These are phyloP conservation scores for Chydorus sphaericus DNA, from an alignment of 2,888 invertebrate genomes.

Conservation along the genomic window DNA sequence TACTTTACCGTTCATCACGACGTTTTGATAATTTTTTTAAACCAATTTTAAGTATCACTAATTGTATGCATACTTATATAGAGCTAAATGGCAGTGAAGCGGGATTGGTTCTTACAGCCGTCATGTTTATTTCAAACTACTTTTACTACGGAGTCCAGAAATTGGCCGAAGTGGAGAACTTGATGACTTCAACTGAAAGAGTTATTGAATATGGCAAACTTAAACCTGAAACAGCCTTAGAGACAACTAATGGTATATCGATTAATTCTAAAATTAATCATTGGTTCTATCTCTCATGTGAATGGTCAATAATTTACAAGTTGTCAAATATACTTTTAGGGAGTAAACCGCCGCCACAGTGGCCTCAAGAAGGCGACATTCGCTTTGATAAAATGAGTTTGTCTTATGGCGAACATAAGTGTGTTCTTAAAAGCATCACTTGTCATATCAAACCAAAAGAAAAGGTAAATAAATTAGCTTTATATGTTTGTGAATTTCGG, in stretches of 20 bases:
- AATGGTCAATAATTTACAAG: no score
- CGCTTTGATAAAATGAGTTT: no score
- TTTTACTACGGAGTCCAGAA: conserved; percentile 78
- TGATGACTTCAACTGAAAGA: conserved; percentile 46
- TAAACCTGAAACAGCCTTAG: conserved; percentile 49
- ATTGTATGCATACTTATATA: no score
- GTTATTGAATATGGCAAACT: conserved; percentile 50
- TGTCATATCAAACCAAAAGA: conserved; percentile 31
- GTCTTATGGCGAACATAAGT: conserved; percentile 30
- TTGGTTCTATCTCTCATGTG: no score
- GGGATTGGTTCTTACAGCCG: conserved; percentile 25
- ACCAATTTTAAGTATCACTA: not conserved
- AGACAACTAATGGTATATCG: conserved; percentile 21
- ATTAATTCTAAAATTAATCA: no score
- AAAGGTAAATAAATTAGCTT: conserved; percentile 26
- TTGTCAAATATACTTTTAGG: no score
- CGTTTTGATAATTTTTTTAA: not conserved
- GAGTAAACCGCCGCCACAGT: no score
- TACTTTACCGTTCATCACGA: not conserved
- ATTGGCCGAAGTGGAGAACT: conserved; percentile 72
- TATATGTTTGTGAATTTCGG: not conserved
- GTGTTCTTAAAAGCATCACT: conserved; percentile 30
- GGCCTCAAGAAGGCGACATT: no score
- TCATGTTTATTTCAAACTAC: conserved; percentile 30
- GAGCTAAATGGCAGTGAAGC: conserved; percentile 23